Percentiles rank a stretch among this genome's conserved stretches.
Evolutionary conservation across 2,113 vertebrate genomes (phyloP).

Genomic region (Odocoileus virginianus): DNA sequence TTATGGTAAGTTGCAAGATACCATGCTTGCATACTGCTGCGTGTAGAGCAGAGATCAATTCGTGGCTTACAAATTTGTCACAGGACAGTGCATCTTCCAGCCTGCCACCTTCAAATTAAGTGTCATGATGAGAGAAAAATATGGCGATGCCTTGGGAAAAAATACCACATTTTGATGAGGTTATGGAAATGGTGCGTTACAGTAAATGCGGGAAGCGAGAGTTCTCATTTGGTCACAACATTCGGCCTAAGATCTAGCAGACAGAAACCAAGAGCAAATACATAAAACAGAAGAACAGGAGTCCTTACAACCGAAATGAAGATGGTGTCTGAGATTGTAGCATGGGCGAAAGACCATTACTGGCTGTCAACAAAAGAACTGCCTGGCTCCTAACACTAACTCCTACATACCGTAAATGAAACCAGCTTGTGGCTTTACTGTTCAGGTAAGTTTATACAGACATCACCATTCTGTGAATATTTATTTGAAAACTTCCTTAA

Average conservation of each 20-base stretch:
- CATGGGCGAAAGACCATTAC: not conserved
- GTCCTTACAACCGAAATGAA: not conserved
- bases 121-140: constrained; percentile 68
- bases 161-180: constrained; percentile 56
- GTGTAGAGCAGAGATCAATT: constrained; percentile 58
- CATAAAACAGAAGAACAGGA: not conserved
- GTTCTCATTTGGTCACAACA: not conserved
- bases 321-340: not conserved
- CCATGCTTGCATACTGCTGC: constrained; percentile 12
- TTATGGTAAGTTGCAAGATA: constrained; percentile 47
- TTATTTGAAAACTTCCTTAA: not conserved
- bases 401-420: not conserved
- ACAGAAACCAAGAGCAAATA: not conserved
- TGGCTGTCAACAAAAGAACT: not conserved
- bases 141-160: not conserved
- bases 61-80: constrained; percentile 60
- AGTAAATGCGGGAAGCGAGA: not conserved
- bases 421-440: not conserved
- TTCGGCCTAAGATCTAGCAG: not conserved
- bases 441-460: not conserved
- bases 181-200: not conserved
- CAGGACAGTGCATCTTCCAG: constrained; percentile 50
- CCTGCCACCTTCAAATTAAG: constrained; percentile 68
- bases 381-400: not conserved
- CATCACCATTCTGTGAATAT: not conserved